Conservation (phyloP, 2,888 invertebrate species). For the Beris morrisii region DNA sequence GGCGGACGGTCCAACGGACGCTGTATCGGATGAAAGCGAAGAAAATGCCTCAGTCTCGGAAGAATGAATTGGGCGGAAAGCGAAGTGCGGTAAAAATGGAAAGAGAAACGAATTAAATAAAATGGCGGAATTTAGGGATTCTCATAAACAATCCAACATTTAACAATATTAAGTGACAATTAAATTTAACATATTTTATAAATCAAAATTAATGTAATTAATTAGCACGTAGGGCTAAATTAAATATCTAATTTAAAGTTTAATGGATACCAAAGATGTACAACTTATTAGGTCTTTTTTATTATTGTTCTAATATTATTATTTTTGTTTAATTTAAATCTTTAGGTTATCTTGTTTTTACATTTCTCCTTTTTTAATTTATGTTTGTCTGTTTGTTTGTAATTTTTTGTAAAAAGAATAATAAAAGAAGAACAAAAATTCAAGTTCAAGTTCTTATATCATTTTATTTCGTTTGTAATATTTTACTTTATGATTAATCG, state of each 20-base stretch:
- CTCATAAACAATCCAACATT: not conserved
- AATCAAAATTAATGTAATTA: constrained; percentile 8
- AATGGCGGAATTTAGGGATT: not conserved
- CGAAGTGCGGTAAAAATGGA: constrained; percentile 36
- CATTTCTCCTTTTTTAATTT: not conserved
- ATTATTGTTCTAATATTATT: constrained; percentile 25
- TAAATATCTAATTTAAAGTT: constrained; percentile 20
- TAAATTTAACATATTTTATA: not conserved
- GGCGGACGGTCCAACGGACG: constrained; percentile 43
- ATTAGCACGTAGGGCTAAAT: constrained; percentile 17
- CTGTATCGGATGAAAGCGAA: constrained; percentile 40
- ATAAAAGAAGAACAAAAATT: constrained; percentile 3
- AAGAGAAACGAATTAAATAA: constrained; percentile 34
- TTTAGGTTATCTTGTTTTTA: constrained; percentile 7
- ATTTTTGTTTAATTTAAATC: not conserved
- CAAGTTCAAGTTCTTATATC: not conserved
- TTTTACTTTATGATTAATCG: no score
- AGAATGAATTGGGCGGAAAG: constrained; percentile 25
- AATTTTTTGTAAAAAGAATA: constrained; percentile 4
- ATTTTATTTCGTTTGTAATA: not conserved
- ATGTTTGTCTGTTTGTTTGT: constrained; percentile 5
- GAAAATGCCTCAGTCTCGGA: constrained; percentile 33
- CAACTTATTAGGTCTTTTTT: constrained; percentile 39
- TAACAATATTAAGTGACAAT: not conserved
- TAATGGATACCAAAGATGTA: constrained; percentile 43